Evolutionary conservation across 2,888 invertebrate genomes (phyloP).

Genomic region (Cabera pusaria): DNA sequence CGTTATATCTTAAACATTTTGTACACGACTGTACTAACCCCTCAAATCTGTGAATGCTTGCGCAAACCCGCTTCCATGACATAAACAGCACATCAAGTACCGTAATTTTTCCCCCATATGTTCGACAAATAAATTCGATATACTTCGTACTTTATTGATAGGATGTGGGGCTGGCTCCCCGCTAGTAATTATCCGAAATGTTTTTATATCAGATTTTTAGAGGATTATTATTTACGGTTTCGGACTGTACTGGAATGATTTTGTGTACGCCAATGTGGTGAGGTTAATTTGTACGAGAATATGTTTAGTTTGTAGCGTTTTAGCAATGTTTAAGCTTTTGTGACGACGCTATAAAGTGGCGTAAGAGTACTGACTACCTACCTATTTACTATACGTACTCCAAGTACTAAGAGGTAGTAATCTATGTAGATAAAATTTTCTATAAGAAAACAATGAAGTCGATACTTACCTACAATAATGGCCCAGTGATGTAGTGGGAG

Average conservation of each 20-base stretch:
- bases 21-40: constrained; percentile 65
- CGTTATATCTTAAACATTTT: no score
- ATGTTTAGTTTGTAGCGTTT: constrained; percentile 1
- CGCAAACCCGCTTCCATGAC: constrained; percentile 83
- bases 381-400: no score
- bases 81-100: constrained; percentile 75
- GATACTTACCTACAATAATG: no score
- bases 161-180: constrained; percentile 69
- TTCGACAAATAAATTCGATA: constrained; percentile 39
- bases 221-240: constrained; percentile 79
- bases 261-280: constrained; percentile 32
- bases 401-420: no score
- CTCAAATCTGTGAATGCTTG: constrained; percentile 83
- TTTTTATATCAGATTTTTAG: constrained; percentile 79
- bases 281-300: constrained; percentile 10
- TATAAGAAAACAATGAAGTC: no score
- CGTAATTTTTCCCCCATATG: constrained; percentile 53
- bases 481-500: no score
- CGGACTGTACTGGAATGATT: constrained; percentile 43
- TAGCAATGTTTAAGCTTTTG: no score
- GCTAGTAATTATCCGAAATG: constrained; percentile 79
- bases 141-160: constrained; percentile 59
- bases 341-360: no score
- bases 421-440: no score
- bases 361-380: no score